phyloP scores from a whole-genome alignment of 2,888 invertebrate species.

The Macrophya annulata region DNA sequence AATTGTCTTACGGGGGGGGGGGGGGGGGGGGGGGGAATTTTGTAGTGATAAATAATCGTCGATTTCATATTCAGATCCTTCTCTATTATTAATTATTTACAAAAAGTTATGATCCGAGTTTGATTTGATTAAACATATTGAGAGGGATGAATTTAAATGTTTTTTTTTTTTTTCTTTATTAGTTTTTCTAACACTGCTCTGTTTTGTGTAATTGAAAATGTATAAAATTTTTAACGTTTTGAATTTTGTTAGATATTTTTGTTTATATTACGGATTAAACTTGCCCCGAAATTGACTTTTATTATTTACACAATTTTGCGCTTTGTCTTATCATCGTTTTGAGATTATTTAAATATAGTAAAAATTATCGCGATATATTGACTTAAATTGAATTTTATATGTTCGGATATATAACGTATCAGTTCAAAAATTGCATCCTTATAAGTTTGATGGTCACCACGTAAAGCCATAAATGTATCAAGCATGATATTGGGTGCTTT shows the following conservation, averaged over 20 bases:
- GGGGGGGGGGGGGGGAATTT: neutral
- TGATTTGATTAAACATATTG: constrained; percentile 29
- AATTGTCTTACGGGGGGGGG: too few species aligned
- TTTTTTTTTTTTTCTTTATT: too few species aligned
- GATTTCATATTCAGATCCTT: neutral
- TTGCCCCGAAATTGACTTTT: neutral
- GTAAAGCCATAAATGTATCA: neutral
- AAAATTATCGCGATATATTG: neutral
- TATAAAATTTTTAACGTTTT: too few species aligned
- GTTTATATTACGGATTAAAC: neutral
- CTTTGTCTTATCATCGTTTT: neutral
- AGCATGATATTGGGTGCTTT: neutral
- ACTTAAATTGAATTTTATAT: neutral
- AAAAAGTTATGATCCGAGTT: neutral
- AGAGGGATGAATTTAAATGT: neutral
- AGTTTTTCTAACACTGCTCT: neutral
- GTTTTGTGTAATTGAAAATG: neutral
- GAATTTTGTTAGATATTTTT: neutral
- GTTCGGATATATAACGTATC: neutral
- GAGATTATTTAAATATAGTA: too few species aligned
- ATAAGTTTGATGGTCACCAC: constrained; percentile 9
- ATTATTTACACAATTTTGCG: neutral
- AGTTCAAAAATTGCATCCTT: constrained; percentile 1
- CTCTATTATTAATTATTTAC: neutral
- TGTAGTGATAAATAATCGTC: neutral